Evolutionary conservation across 1,140 invertebrate genomes (phyloP), one percentile per base, ranked within the genome.

Genomic region (Oreohelix idahoensis): DNA sequence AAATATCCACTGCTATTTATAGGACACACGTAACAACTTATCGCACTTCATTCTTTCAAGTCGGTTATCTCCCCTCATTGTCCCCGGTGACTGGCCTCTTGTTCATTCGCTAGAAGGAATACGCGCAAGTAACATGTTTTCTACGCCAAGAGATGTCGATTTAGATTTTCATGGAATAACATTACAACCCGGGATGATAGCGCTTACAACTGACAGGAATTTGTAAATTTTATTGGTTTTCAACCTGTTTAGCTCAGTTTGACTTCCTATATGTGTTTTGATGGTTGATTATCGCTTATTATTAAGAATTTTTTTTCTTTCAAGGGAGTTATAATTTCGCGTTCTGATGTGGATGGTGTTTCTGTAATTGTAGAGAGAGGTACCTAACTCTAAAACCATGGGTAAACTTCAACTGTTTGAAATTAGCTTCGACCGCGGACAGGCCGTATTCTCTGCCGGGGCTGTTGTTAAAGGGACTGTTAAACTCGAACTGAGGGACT

Each of bases 331-430:
- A n/a, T n/a, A n/a, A n/a, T n/a, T n/a, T n/a, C n/a, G n/a, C n/a
- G n/a, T n/a, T n/a, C n/a, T n/a, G n/a, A 49, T 49, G 8, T 49
- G 17, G 45, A 17, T 11, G 45, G 45, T 11, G 45, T 49, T 49
- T 49, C 8, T 49, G 45, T 49, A 11, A 49, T 17, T 8, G 45
- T 49, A 11, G 45, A 49, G 45, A 49, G 17, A 8, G 45, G 17
- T 49, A 49, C 45, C 45, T 8, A 8, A 49, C 45, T 49, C 10
- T 49, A 49, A 4, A 58, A 45, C 13, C 11, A 87, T 87, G 86
- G 86, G 86, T 11, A 87, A 87, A 63, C 45, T 87, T 39, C 80
- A 75, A 26, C 66, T 53, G 49, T 87, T 87, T 84, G 79, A 79
- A 36, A 85, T 87, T 32, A 76, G 42, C 45, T 78, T 86, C 29